A percentile compares a stretch with the other conserved stretches of the same genome.
Conservation (phyloP, 2,797 vertebrate genomes). For the Labeo calbasu region DNA sequence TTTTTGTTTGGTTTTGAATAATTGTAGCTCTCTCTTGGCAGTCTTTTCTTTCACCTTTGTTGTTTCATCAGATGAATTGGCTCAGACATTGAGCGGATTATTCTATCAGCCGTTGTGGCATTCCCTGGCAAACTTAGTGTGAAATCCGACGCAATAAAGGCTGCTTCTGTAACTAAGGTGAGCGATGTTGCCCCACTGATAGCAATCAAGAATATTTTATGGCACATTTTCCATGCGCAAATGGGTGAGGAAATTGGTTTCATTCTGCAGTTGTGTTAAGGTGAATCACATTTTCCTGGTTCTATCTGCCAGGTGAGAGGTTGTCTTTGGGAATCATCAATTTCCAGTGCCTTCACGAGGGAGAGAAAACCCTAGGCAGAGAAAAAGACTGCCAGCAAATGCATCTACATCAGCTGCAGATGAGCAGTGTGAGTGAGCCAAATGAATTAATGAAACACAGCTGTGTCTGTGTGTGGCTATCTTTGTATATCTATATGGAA, state of each 20-base stretch:
- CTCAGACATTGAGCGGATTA: conserved; percentile 56
- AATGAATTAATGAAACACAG: conserved; percentile 45
- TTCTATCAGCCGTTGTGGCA: conserved; percentile 60
- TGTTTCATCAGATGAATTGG: conserved; percentile 65
- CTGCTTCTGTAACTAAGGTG: conserved; percentile 67
- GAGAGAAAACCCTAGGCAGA: conserved; percentile 4
- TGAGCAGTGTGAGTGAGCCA: conserved; percentile 11
- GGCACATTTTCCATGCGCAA: conserved; percentile 67
- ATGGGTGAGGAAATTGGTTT: conserved; percentile 67
- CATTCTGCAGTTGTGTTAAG: conserved; percentile 65
- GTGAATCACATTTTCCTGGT: conserved; percentile 63
- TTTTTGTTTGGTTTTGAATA: conserved; percentile 30
- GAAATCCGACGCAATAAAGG: conserved; percentile 70
- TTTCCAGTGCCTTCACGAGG: conserved; percentile 61
- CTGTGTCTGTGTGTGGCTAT: conserved; percentile 21
- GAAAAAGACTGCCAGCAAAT: conserved; percentile 20
- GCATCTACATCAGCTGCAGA: conserved; percentile 3
- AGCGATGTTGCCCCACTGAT: conserved; percentile 63
- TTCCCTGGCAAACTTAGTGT: conserved; percentile 61
- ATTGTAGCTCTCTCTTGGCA: conserved; percentile 21
- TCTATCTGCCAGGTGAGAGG: conserved; percentile 62
- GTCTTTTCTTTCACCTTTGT: conserved; percentile 18
- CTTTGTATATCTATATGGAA: background rate
- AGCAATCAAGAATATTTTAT: conserved; percentile 75
- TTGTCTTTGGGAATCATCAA: conserved; percentile 55